Evolutionary conservation across 2,888 invertebrate genomes (phyloP).

Genomic region (Lysandra coridon): DNA sequence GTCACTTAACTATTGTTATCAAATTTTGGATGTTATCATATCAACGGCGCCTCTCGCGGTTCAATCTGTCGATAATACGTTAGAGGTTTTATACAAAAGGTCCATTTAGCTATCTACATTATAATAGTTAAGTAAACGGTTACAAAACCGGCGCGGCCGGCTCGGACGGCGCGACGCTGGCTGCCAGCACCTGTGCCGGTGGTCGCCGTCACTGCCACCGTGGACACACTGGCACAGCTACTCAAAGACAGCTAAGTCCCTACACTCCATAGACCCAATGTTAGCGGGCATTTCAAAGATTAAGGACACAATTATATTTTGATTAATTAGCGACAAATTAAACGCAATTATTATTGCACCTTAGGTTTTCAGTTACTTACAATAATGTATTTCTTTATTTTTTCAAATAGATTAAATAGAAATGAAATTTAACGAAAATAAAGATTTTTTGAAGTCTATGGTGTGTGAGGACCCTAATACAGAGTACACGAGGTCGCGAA

Average conservation of each 20-base stretch:
- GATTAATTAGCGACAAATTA: too few relatives aligned
- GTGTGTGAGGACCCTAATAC: neutral
- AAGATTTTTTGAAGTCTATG: neutral
- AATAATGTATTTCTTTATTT: too few relatives aligned
- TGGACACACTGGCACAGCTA: neutral
- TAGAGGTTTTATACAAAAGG: conserved; percentile 1
- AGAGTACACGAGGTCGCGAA: neutral
- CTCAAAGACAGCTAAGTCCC: neutral
- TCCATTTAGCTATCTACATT: conserved; percentile 28
- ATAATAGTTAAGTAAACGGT: conserved; percentile 27
- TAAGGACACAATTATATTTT: neutral
- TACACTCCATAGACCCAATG: neutral
- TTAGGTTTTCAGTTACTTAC: too few relatives aligned
- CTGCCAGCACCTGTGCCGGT: neutral
- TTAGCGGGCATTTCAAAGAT: neutral
- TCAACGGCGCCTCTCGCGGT: neutral
- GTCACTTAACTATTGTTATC: too few relatives aligned
- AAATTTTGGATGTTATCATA: neutral
- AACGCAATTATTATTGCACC: too few relatives aligned
- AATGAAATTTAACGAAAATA: too few relatives aligned
- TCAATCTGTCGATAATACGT: neutral
- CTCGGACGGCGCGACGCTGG: conserved; percentile 18
- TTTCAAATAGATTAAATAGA: neutral
- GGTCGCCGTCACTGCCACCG: neutral
- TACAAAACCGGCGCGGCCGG: conserved; percentile 28